Conservation (phyloP, 2,888 invertebrate genomes). For the Apodemia zela region DNA sequence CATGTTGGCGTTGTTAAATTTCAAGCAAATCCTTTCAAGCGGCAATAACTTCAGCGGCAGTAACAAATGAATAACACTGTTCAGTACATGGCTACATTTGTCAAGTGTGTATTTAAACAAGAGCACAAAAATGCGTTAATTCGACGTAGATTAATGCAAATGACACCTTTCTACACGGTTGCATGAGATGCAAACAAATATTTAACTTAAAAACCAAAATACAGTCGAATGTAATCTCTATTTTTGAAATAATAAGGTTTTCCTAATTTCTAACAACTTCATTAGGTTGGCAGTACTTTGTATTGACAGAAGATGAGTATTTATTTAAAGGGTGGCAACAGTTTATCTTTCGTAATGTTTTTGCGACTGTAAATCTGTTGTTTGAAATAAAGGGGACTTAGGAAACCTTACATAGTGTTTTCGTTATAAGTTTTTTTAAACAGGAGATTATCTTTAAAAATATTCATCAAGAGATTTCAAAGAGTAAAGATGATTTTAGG, state of each 20-base stretch:
- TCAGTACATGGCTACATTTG: conserved; percentile 14
- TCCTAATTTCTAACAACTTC: conserved; percentile 22
- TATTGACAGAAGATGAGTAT: conserved; percentile 66
- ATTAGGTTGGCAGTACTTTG: conserved; percentile 40
- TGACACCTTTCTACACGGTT: conserved; percentile 57
- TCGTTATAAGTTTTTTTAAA: background rate
- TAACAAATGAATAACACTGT: conserved; percentile 15
- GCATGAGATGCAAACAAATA: conserved; percentile 31
- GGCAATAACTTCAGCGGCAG: background rate
- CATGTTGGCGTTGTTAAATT: background rate
- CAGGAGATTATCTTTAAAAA: too few relatives aligned
- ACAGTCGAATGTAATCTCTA: conserved; percentile 24
- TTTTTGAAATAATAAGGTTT: background rate
- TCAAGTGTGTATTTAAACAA: conserved; percentile 24
- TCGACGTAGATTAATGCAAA: conserved; percentile 71
- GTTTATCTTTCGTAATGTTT: conserved; percentile 43
- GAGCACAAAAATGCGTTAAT: conserved; percentile 58
- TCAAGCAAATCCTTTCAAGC: background rate
- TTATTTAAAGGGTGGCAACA: conserved; percentile 61
- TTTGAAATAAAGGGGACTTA: conserved; percentile 5
- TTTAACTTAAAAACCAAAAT: conserved; percentile 15
- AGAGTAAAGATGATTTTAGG: too few relatives aligned
- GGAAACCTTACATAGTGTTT: background rate
- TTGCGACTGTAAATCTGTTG: conserved; percentile 18
- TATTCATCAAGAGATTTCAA: too few relatives aligned